Conservation (phyloP, 2,113 vertebrate genomes). For the Hyperopisus bebe region DNA sequence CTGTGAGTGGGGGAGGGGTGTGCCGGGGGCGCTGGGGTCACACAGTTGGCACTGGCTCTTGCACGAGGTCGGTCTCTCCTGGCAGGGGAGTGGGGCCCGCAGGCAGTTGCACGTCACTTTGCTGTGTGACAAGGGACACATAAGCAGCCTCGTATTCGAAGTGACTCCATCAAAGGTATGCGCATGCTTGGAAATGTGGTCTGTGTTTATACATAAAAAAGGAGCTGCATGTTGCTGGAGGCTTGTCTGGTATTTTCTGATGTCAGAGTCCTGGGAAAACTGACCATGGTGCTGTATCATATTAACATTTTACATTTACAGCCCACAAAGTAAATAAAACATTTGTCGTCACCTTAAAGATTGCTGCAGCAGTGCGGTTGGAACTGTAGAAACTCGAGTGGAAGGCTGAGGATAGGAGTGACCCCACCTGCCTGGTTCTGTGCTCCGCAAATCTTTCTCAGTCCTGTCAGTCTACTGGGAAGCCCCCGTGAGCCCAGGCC, state of each 20-base stretch:
- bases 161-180: slow-evolving; percentile 34
- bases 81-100: slow-evolving; percentile 33
- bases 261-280: neutral
- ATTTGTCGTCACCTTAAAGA: neutral
- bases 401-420: neutral
- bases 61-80: slow-evolving; percentile 17
- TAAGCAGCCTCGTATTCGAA: slow-evolving; percentile 52
- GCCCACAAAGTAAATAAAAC: neutral
- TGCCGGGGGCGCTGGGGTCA: slow-evolving; percentile 31
- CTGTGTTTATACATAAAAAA: neutral
- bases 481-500: slow-evolving; percentile 24
- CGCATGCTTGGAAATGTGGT: slow-evolving; percentile 29
- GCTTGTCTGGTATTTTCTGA: neutral
- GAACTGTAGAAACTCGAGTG: neutral
- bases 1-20: neutral
- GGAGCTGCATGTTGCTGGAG: neutral
- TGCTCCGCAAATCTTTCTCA: neutral
- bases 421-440: neutral
- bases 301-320: neutral
- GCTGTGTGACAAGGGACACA: slow-evolving; percentile 33
- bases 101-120: slow-evolving; percentile 20
- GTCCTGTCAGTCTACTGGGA: neutral
- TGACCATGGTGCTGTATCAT: neutral
- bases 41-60: slow-evolving; percentile 6
- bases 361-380: neutral